A percentile compares a stretch with the other conserved stretches of the same genome.
Evolutionary conservation across 2,797 vertebrate genomes (phyloP).

Genomic region (Notamacropus eugenii): DNA sequence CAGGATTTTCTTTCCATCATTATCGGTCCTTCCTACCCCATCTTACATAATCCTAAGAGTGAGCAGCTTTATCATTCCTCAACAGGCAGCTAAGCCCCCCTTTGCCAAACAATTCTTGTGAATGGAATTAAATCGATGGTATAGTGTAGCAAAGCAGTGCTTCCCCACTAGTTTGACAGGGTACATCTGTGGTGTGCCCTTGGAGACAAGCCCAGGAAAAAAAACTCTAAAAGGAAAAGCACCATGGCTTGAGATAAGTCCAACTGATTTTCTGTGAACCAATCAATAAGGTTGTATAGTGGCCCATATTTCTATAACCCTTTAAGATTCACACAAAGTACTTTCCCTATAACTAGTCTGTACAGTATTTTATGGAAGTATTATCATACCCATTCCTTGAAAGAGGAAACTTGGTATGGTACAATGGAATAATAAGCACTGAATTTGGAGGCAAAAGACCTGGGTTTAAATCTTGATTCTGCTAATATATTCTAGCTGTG

Average conservation of each 20-base stretch:
- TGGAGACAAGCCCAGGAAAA: not conserved
- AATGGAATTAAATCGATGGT: constrained; percentile 44
- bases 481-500: not conserved
- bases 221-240: not conserved
- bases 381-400: not conserved
- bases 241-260: not conserved
- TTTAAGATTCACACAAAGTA: not conserved
- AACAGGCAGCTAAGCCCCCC: constrained; percentile 60
- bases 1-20: constrained; percentile 60
- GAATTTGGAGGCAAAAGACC: not conserved
- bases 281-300: not conserved
- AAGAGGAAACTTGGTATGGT: not conserved
- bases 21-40: constrained; percentile 24
- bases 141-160: not conserved
- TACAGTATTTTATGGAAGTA: not conserved
- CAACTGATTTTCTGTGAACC: not conserved
- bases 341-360: not conserved
- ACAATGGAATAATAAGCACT: not conserved
- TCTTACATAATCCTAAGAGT: constrained; percentile 37
- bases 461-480: not conserved
- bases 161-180: not conserved
- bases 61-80: constrained; percentile 44
- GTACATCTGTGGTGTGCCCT: not conserved
- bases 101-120: constrained; percentile 40
- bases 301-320: not conserved